Evolutionary conservation across 2,113 vertebrate genomes (phyloP).

Genomic region (Heloderma charlesbogerti): DNA sequence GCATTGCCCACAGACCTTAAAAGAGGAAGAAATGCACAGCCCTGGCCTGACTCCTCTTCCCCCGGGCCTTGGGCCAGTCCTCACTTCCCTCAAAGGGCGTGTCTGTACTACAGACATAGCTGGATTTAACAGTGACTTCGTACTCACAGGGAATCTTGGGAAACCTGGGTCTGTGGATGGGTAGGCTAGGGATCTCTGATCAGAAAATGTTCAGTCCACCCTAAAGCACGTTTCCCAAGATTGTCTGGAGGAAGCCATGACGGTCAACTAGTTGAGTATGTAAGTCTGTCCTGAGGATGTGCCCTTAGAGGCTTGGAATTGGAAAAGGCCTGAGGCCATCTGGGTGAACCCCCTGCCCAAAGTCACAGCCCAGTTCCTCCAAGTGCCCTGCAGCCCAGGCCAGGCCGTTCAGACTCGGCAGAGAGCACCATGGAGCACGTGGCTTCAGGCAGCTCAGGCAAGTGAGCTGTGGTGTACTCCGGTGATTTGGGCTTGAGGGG

Average conservation of each 20-base stretch:
- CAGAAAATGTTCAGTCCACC: neutral
- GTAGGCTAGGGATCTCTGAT: too few species aligned
- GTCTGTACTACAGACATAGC: too few species aligned
- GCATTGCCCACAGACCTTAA: neutral
- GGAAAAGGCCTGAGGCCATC: neutral
- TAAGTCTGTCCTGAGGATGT: neutral
- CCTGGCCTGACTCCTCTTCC: neutral
- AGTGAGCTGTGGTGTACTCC: neutral
- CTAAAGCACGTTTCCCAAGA: neutral
- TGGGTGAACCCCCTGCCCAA: neutral
- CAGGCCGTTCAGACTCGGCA: neutral
- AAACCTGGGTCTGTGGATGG: neutral
- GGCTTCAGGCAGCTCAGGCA: neutral
- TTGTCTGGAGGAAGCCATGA: neutral
- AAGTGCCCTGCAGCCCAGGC: too few species aligned
- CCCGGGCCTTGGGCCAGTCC: neutral
- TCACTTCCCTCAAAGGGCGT: too few species aligned
- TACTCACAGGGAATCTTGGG: neutral
- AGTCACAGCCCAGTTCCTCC: too few species aligned
- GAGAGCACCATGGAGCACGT: neutral
- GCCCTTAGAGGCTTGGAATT: neutral
- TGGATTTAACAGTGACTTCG: too few species aligned
- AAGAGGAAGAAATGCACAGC: neutral
- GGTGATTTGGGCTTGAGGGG: neutral
- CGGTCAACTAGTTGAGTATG: neutral